Conservation (phyloP, 2,888 invertebrate genomes). For the Cyaniris semiargus region DNA sequence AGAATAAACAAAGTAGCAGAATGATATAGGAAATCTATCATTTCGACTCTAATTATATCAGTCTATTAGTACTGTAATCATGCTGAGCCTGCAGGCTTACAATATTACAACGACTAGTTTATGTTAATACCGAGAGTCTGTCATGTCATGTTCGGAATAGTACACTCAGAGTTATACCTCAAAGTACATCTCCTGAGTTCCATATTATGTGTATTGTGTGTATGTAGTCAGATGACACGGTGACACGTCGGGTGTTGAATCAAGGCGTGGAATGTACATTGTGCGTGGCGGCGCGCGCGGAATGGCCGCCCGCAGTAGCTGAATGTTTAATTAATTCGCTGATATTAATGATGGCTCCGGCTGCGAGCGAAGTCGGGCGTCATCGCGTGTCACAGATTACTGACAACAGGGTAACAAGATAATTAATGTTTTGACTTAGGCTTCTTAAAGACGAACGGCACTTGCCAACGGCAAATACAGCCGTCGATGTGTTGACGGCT, state of each 20-base stretch:
- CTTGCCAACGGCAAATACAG: too few species aligned
- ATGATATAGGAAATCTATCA: too few species aligned
- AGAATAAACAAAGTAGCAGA: too few species aligned
- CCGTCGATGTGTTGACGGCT: too few species aligned
- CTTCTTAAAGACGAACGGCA: too few species aligned
- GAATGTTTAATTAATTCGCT: conserved; percentile 18
- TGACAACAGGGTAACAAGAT: neutral
- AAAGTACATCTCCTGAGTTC: neutral
- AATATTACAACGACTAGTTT: too few species aligned
- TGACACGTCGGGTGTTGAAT: conserved; percentile 2
- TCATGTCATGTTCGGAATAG: too few species aligned
- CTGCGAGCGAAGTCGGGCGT: neutral
- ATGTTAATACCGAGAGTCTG: too few species aligned
- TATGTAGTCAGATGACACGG: neutral
- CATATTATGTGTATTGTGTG: neutral
- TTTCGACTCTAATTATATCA: too few species aligned
- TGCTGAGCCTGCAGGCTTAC: too few species aligned
- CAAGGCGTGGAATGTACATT: conserved; percentile 8
- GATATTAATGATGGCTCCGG: conserved; percentile 4
- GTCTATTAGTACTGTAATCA: too few species aligned
- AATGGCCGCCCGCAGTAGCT: neutral
- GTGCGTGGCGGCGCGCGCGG: neutral
- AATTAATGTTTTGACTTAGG: too few species aligned
- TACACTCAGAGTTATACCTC: neutral
- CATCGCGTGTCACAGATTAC: neutral